Evolutionary conservation across 2,888 invertebrate species (phyloP).

Genomic region (Busseola fusca): DNA sequence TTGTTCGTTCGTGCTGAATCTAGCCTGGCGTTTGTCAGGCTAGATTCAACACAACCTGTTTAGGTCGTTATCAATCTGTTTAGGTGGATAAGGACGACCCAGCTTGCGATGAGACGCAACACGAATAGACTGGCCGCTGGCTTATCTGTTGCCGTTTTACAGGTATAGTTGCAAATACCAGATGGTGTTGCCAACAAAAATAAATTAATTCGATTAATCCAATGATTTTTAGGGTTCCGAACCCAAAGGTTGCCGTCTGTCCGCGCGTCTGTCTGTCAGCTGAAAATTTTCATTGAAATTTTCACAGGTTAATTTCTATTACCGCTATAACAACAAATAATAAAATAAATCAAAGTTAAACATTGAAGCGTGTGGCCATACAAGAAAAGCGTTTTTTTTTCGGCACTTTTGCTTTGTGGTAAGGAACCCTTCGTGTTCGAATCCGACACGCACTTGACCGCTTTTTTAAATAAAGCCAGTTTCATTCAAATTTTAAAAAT

Average conservation of each 20-base stretch:
- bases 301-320: not conserved
- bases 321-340: not conserved
- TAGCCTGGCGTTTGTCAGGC: not conserved
- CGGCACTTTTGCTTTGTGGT: not conserved
- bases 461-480: conserved; percentile 40
- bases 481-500: conserved; percentile 63
- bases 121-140: not conserved
- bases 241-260: not conserved
- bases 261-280: not conserved
- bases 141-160: not conserved
- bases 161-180: not conserved
- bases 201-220: conserved; percentile 25
- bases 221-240: conserved; percentile 15
- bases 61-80: too few species aligned
- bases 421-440: not conserved
- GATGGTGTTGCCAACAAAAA: not conserved
- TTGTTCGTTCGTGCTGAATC: conserved; percentile 30
- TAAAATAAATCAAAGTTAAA: not conserved
- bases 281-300: not conserved
- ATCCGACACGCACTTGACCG: too few species aligned
- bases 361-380: too few species aligned
- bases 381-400: not conserved
- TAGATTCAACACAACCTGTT: too few species aligned
- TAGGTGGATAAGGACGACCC: not conserved
- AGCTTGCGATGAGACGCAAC: not conserved